A percentile compares a stretch with the other conserved stretches of the same genome.
phyloP scores from a whole-genome alignment of 2,888 invertebrate species.

The Melitaea athalia region DNA sequence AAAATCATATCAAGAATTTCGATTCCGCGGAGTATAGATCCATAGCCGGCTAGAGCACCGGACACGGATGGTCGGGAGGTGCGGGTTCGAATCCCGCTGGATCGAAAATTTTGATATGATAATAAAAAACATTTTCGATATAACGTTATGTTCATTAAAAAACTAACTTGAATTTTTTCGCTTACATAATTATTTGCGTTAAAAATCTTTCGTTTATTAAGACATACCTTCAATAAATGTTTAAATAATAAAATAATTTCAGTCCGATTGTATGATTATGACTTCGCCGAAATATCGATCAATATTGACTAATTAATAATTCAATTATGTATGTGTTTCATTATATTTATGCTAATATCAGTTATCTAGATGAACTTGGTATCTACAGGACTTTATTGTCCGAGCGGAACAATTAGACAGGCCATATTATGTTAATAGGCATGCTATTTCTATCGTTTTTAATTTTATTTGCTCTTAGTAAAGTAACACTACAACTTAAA shows the following conservation, averaged over 20 bases:
- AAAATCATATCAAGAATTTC: no score
- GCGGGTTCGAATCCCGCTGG: no score
- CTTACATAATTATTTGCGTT: background rate
- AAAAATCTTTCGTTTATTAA: background rate
- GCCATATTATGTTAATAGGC: constrained; percentile 17
- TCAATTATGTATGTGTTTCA: constrained; percentile 48
- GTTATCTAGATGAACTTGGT: constrained; percentile 58
- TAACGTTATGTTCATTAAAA: no score
- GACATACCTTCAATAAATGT: background rate
- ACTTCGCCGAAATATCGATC: constrained; percentile 47
- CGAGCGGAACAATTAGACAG: constrained; percentile 45
- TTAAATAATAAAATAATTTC: background rate
- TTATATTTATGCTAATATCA: constrained; percentile 56
- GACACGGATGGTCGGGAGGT: no score
- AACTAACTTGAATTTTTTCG: background rate
- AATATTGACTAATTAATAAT: constrained; percentile 47
- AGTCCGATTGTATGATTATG: constrained; percentile 18
- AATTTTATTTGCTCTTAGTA: constrained; percentile 1
- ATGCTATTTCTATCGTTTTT: constrained; percentile 11
- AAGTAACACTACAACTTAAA: background rate
- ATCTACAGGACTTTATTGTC: constrained; percentile 48
- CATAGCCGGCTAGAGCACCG: no score
- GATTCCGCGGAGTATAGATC: no score
- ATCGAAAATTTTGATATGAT: no score
- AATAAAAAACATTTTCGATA: no score